Percentiles rank a stretch among this genome's conserved stretches.
phyloP scores from a whole-genome alignment of 2,797 vertebrate species.

The Typhlichthys subterraneus region DNA sequence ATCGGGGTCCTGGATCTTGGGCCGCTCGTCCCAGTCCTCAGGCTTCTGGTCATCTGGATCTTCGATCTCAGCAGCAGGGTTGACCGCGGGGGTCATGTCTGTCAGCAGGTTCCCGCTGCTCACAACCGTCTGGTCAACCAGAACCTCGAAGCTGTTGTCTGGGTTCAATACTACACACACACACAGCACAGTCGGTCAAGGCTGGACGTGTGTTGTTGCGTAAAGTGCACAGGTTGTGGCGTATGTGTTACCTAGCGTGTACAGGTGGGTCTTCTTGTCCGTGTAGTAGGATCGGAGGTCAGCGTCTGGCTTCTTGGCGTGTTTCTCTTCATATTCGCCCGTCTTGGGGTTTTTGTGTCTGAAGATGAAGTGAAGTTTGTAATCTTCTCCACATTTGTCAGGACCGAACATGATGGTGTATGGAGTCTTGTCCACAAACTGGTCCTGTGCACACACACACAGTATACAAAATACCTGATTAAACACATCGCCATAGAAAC shows the following conservation, averaged over 20 bases:
- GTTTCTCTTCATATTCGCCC: constrained; percentile 92
- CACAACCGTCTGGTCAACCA: constrained; percentile 92
- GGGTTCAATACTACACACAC: constrained; percentile 87
- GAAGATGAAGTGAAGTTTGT: constrained; percentile 99
- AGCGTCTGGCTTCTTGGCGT: constrained; percentile 90
- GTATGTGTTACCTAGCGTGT: constrained; percentile 83
- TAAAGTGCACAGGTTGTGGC: not conserved
- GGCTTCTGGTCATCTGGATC: constrained; percentile 95
- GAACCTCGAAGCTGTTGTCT: constrained; percentile 93
- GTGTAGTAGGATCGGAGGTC: constrained; percentile 94
- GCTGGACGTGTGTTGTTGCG: not conserved
- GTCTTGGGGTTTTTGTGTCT: constrained; percentile 96
- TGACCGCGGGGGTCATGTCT: constrained; percentile 91
- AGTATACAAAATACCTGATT: not conserved
- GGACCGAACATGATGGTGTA: constrained; percentile 99
- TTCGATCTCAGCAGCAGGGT: constrained; percentile 92
- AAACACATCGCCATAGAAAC: too few species aligned
- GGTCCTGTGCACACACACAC: constrained; percentile 75
- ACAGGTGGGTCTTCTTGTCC: constrained; percentile 97
- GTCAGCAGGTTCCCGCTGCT: constrained; percentile 91
- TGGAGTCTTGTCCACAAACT: constrained; percentile 94
- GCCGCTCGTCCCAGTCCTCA: constrained; percentile 97
- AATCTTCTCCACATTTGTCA: constrained; percentile 98
- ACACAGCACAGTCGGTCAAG: not conserved
- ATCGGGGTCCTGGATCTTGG: constrained; percentile 94